Evolutionary conservation across 2,888 invertebrate species (phyloP).

Genomic region (Eremobia ochroleuca): DNA sequence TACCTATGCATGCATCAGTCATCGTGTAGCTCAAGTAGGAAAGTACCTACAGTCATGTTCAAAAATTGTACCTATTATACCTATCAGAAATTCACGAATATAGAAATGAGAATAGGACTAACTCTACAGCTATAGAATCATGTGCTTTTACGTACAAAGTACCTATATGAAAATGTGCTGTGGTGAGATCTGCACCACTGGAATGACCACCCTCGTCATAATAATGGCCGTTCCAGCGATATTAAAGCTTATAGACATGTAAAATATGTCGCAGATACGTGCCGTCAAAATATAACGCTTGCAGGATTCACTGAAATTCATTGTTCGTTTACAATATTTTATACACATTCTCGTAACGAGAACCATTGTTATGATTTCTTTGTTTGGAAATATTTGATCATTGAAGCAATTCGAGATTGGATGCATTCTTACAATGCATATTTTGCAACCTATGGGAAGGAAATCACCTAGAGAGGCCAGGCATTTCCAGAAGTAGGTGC

Average conservation of each 20-base stretch:
- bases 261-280: constrained; percentile 39
- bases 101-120: neutral
- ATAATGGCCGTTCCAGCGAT: constrained; percentile 39
- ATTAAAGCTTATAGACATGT: constrained; percentile 49
- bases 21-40: neutral
- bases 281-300: constrained; percentile 32
- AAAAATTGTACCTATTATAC: neutral
- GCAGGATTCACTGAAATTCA: constrained; percentile 41
- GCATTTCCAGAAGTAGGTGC: neutral
- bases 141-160: neutral
- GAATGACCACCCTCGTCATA: constrained; percentile 41
- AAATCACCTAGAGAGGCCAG: neutral
- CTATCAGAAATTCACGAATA: neutral
- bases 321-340: constrained; percentile 50
- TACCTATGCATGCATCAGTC: too few species aligned
- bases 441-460: neutral
- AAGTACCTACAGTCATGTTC: neutral
- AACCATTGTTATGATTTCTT: constrained; percentile 36
- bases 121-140: neutral
- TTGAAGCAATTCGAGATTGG: constrained; percentile 34
- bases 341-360: constrained; percentile 47
- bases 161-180: constrained; percentile 42
- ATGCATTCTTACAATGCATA: neutral
- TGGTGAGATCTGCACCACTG: constrained; percentile 18
- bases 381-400: constrained; percentile 40